These are phyloP conservation scores for Hucho hucho DNA, from an alignment of 2,113 vertebrate species.

Conservation along the genomic window DNA sequence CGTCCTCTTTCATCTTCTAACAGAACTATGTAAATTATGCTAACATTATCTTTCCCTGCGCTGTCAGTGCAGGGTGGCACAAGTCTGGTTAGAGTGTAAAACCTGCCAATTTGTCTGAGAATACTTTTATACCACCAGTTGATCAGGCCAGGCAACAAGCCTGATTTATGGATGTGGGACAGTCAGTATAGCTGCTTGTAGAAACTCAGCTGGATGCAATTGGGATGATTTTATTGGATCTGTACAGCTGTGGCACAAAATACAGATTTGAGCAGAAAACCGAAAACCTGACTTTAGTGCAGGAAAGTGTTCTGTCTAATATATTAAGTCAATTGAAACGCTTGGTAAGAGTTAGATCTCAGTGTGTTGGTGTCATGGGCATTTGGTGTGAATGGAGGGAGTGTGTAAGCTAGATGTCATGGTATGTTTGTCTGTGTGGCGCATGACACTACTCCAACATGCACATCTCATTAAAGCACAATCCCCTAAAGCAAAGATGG, in stretches of 20 bases:
- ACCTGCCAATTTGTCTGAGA: background rate
- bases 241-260: background rate
- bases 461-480: conserved; percentile 22
- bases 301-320: too few species aligned
- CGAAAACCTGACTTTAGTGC: too few species aligned
- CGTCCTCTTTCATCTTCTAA: background rate
- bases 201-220: background rate
- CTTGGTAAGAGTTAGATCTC: too few species aligned
- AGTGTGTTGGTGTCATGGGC: background rate
- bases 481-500: background rate
- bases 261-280: too few species aligned
- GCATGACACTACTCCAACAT: background rate
- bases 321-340: too few species aligned
- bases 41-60: background rate
- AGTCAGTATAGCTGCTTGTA: background rate
- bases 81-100: background rate
- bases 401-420: conserved; percentile 8
- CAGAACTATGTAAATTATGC: background rate
- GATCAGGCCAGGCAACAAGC: background rate
- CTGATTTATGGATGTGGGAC: background rate
- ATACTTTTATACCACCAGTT: background rate
- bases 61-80: conserved; percentile 2
- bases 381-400: too few species aligned
- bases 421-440: background rate
- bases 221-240: background rate